Conservation (phyloP, 2,113 vertebrate genomes). For the Eurystomus gularis region DNA sequence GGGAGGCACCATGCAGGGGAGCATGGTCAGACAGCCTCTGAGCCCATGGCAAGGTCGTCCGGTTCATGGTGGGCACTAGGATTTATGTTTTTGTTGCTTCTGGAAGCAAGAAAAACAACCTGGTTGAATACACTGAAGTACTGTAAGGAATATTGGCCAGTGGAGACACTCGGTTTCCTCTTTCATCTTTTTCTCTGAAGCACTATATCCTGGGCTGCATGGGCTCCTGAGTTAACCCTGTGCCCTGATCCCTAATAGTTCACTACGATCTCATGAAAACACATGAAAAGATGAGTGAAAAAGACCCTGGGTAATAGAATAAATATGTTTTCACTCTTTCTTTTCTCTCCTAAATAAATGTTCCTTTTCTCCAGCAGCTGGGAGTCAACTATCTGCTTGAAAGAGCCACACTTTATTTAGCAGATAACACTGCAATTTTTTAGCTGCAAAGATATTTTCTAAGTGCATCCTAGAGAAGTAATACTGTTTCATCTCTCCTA, state of each 20-base stretch:
- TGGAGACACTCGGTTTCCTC: not conserved
- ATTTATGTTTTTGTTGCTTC: not conserved
- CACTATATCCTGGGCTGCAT: not conserved
- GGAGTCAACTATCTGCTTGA: rapidly evolving
- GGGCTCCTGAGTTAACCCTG: not conserved
- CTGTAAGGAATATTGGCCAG: not conserved
- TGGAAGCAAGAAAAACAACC: not conserved
- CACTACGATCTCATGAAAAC: not conserved
- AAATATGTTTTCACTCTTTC: not conserved
- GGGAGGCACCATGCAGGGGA: not conserved
- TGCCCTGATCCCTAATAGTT: not conserved
- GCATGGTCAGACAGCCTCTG: not conserved
- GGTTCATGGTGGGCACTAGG: not conserved
- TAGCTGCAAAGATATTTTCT: not conserved
- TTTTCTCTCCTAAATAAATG: not conserved
- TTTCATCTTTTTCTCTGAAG: not conserved
- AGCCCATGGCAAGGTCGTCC: not conserved
- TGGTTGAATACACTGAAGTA: not conserved
- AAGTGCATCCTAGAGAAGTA: not conserved
- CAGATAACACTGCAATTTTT: not conserved
- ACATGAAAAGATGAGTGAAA: not conserved
- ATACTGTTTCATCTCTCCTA: not conserved
- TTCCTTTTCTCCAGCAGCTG: not conserved
- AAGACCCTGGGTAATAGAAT: not conserved
- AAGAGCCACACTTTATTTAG: not conserved